These are phyloP conservation scores for Scomber japonicus DNA, from an alignment of 2,113 vertebrate genomes.

Conservation along the genomic window DNA sequence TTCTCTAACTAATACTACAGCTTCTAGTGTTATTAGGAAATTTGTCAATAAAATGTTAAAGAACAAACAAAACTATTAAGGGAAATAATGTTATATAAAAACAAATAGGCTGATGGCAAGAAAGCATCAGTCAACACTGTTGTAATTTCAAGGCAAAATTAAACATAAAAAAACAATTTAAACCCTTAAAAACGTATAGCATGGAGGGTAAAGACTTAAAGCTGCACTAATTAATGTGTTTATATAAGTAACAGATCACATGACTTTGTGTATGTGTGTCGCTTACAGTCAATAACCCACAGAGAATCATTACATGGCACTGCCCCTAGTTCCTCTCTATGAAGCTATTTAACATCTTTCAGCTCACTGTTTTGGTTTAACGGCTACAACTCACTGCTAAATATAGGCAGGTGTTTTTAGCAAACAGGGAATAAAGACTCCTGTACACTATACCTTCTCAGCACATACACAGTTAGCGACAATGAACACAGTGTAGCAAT, in stretches of 20 bases:
- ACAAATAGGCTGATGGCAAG: neutral
- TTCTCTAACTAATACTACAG: neutral
- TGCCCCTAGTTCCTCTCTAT: no score
- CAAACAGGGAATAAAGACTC: no score
- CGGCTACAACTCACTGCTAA: no score
- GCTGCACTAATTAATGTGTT: neutral
- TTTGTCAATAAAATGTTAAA: conserved; percentile 9
- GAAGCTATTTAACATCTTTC: no score
- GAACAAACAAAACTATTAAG: neutral
- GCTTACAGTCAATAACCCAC: no score
- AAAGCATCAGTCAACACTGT: neutral
- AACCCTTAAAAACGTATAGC: neutral
- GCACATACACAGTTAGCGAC: neutral
- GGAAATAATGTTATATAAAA: conserved; percentile 4
- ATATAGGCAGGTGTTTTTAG: no score
- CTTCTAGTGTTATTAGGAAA: conserved; percentile 8
- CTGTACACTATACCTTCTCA: neutral
- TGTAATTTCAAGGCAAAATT: neutral
- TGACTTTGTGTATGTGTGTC: neutral
- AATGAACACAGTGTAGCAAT: neutral
- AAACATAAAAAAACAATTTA: neutral
- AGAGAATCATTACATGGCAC: no score
- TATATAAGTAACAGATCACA: no score
- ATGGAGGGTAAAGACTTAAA: neutral
- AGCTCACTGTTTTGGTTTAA: neutral